Evolutionary conservation across 2,797 vertebrate species (phyloP).

Genomic region (Poecilia gillii): DNA sequence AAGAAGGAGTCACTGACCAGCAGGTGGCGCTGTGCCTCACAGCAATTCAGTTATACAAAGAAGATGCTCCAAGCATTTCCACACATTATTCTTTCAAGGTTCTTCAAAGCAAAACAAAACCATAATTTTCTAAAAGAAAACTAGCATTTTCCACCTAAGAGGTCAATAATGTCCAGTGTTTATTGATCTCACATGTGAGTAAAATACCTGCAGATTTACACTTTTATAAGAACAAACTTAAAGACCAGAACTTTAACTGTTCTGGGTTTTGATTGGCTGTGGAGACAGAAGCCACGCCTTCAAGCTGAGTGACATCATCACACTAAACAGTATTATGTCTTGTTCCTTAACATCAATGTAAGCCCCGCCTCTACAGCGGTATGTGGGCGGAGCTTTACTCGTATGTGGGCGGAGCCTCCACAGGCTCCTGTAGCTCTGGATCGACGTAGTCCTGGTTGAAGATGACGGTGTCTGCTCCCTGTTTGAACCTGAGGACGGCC

Average conservation of each 20-base stretch:
- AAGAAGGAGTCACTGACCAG: neutral
- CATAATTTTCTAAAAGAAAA: neutral
- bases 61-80: neutral
- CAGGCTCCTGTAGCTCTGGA: constrained; percentile 24
- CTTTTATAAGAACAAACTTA: neutral
- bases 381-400: constrained; percentile 4
- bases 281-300: neutral
- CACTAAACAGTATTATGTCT: neutral
- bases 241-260: neutral
- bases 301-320: neutral
- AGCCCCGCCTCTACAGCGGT: neutral
- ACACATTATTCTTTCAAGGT: neutral
- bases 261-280: neutral
- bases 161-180: neutral
- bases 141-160: neutral
- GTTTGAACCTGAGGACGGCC: constrained; percentile 37
- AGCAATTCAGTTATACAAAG: neutral
- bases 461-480: constrained; percentile 26
- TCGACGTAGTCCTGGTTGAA: constrained; percentile 43
- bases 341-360: neutral
- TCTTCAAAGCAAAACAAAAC: neutral
- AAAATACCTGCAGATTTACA: neutral
- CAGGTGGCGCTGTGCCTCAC: constrained; percentile 1
- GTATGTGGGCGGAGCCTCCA: constrained; percentile 8
- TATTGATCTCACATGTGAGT: neutral